Percentiles rank a stretch among this genome's conserved stretches.
phyloP scores from a whole-genome alignment of 2,888 invertebrate genomes.

The Tinea pellionella region DNA sequence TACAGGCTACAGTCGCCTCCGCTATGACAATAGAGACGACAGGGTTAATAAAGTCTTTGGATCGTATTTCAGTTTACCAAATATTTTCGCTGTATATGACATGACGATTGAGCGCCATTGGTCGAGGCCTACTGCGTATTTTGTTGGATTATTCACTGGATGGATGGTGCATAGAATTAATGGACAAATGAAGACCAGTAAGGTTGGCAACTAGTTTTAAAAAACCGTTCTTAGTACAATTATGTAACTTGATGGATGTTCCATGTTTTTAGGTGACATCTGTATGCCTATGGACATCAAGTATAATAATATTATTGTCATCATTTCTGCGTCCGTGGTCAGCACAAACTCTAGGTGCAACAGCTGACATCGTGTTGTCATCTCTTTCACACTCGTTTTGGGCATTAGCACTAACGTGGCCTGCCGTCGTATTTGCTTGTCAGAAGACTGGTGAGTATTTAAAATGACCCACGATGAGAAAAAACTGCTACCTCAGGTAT shows the following conservation, averaged over 20 bases:
- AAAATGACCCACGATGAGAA: too few species aligned
- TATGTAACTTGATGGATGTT: too few species aligned
- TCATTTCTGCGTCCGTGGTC: conserved; percentile 15
- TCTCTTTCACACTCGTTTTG: conserved; percentile 38
- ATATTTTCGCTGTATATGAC: conserved; percentile 46
- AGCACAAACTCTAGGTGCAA: conserved; percentile 18
- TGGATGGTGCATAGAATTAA: conserved; percentile 77
- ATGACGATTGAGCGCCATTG: conserved; percentile 79
- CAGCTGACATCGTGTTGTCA: conserved; percentile 25
- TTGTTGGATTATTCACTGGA: conserved; percentile 78
- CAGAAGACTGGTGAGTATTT: conserved; percentile 32
- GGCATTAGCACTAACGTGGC: conserved; percentile 47
- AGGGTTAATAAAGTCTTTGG: too few species aligned
- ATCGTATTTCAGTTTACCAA: conserved; percentile 15
- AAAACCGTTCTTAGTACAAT: too few species aligned
- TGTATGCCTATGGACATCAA: conserved; percentile 5
- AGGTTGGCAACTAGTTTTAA: conserved; percentile 22
- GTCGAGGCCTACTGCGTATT: conserved; percentile 79
- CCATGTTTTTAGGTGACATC: conserved; percentile 4
- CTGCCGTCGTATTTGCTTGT: conserved; percentile 39
- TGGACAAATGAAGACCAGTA: conserved; percentile 46
- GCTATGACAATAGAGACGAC: too few species aligned
- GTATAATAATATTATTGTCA: conserved; percentile 25
- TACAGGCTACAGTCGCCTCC: too few species aligned
- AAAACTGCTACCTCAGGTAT: too few species aligned